phyloP scores from a whole-genome alignment of 2,113 vertebrate genomes.

The Chinchilla lanigera region DNA sequence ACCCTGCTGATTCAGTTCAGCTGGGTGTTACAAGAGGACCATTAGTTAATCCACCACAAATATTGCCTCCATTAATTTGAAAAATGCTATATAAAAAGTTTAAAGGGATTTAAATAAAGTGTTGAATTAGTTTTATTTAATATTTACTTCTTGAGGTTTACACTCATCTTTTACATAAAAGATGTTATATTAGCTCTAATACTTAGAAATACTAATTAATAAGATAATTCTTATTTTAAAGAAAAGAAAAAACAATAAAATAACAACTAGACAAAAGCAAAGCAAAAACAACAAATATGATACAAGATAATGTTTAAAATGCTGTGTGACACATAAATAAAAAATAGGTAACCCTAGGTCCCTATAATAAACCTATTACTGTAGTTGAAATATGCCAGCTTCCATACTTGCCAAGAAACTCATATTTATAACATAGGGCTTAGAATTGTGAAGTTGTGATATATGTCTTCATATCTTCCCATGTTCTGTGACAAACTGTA shows the following conservation, averaged over 20 bases:
- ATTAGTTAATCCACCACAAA: not conserved
- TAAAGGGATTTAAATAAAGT: constrained; percentile 10
- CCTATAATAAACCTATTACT: not conserved
- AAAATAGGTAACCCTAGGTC: not conserved
- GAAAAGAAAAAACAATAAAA: too few relatives aligned
- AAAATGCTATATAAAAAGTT: not conserved
- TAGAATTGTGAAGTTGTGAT: not conserved
- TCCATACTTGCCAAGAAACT: not conserved
- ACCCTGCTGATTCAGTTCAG: not conserved
- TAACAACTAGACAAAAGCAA: too few relatives aligned
- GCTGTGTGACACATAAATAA: not conserved
- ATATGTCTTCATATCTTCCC: not conserved
- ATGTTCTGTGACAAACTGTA: not conserved
- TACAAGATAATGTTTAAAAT: not conserved
- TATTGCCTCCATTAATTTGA: not conserved
- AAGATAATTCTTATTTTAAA: not conserved
- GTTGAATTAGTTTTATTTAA: not conserved
- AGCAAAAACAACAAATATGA: too few relatives aligned
- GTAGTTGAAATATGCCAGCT: not conserved
- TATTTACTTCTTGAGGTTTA: constrained; percentile 28
- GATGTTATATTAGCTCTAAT: not conserved
- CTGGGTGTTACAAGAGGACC: not conserved
- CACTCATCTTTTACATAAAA: not conserved
- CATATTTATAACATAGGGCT: too few relatives aligned
- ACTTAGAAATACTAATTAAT: not conserved